phyloP scores from a whole-genome alignment of 2,888 invertebrate species.

The Hyposoter dolosus region DNA sequence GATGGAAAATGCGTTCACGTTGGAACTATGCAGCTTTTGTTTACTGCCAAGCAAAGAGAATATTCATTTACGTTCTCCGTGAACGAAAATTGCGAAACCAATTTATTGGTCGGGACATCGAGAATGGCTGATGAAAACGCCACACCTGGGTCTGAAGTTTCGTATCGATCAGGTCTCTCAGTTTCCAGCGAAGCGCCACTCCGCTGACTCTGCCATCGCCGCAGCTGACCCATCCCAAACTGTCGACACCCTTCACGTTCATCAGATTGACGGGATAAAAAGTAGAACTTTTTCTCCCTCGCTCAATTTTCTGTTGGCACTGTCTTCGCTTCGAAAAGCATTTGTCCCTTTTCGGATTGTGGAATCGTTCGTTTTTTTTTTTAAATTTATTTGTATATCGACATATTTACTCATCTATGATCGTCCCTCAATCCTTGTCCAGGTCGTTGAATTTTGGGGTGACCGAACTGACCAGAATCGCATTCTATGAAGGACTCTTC shows the following conservation, averaged over 20 bases:
- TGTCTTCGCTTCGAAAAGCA: conserved; percentile 7
- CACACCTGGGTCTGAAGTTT: conserved; percentile 68
- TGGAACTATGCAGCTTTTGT: conserved; percentile 41
- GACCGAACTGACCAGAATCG: background rate
- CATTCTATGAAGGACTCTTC: background rate
- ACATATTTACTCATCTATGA: conserved; percentile 55
- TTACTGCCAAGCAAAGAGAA: conserved; percentile 53
- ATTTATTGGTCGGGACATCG: conserved; percentile 60
- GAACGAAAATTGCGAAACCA: conserved; percentile 52
- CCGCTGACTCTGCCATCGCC: conserved; percentile 46
- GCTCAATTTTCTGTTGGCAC: background rate
- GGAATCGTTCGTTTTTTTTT: background rate
- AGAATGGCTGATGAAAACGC: conserved; percentile 66
- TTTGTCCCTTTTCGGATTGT: conserved; percentile 15
- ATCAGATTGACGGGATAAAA: conserved; percentile 64
- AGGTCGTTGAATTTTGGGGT: background rate
- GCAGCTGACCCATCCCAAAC: conserved; percentile 64
- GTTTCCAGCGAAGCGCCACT: conserved; percentile 47
- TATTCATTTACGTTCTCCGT: conserved; percentile 51
- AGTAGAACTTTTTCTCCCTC: conserved; percentile 43
- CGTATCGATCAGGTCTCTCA: conserved; percentile 67
- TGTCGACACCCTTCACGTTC: conserved; percentile 64
- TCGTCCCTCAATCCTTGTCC: background rate
- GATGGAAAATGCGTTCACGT: conserved; percentile 5
- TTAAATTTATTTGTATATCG: background rate